Conservation (phyloP, 2,113 vertebrate species). For the Tyto alba region DNA sequence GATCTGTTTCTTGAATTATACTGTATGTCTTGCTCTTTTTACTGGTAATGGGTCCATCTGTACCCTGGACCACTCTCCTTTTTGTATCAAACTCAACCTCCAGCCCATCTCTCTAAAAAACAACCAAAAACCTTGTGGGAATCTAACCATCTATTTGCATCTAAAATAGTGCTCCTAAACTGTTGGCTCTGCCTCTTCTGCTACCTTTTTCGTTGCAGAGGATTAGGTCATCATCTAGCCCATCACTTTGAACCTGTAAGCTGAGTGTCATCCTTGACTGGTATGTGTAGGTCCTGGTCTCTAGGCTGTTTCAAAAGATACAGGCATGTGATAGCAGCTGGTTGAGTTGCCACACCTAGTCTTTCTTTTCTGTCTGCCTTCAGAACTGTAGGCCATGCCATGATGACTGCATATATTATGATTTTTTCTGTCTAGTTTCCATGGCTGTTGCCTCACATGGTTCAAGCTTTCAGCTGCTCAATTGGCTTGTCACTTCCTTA, state of each 20-base stretch:
- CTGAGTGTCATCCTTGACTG: background rate
- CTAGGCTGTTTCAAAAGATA: background rate
- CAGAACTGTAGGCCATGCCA: background rate
- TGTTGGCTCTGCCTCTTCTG: background rate
- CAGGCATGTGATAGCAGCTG: background rate
- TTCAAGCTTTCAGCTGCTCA: background rate
- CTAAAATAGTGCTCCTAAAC: background rate
- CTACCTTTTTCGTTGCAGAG: background rate
- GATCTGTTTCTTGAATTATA: background rate
- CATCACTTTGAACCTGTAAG: background rate
- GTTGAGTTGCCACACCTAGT: background rate
- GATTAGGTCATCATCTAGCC: background rate
- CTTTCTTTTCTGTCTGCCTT: background rate
- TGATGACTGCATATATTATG: background rate
- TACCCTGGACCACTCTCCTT: background rate
- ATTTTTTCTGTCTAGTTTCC: background rate
- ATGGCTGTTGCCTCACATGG: background rate
- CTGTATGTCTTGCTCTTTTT: background rate
- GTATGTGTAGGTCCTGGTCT: background rate
- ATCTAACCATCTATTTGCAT: background rate
- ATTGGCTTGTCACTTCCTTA: background rate
- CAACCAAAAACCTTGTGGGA: background rate
- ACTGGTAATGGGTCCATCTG: background rate
- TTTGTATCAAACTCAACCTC: background rate
- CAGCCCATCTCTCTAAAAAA: background rate